phyloP scores from a whole-genome alignment of 2,888 invertebrate genomes.

The Heliconius charithonia region DNA sequence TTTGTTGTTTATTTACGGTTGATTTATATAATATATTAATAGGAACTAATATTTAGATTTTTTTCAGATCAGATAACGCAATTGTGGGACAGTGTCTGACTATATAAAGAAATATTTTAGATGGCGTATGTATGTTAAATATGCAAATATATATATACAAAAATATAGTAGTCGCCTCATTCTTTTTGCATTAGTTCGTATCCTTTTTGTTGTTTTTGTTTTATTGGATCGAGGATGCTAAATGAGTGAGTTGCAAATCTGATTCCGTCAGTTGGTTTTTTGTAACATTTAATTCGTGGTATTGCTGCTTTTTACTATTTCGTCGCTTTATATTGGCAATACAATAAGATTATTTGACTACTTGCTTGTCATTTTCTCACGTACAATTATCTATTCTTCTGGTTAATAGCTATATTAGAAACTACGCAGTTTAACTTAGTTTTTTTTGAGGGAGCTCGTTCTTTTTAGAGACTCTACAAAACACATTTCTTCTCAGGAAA shows the following conservation, averaged over 20 bases:
- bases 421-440: background rate
- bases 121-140: background rate
- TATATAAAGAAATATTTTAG: background rate
- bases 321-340: background rate
- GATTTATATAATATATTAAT: background rate
- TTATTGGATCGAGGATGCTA: background rate
- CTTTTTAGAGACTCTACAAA: background rate
- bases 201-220: background rate
- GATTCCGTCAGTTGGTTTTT: constrained; percentile 18
- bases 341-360: constrained; percentile 8
- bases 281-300: constrained; percentile 19
- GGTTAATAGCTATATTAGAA: background rate
- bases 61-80: background rate
- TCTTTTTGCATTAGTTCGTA: background rate
- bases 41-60: background rate
- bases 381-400: constrained; percentile 8
- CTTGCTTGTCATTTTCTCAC: constrained; percentile 11
- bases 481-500: background rate
- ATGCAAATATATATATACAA: background rate
- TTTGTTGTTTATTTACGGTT: background rate
- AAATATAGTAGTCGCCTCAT: background rate
- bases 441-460: background rate
- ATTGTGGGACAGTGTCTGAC: background rate
- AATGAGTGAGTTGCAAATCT: constrained; percentile 26
- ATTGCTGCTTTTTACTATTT: constrained; percentile 6